A percentile compares a stretch with the other conserved stretches of the same genome.
phyloP scores from a whole-genome alignment of 2,113 vertebrate species.

The Scortum barcoo region DNA sequence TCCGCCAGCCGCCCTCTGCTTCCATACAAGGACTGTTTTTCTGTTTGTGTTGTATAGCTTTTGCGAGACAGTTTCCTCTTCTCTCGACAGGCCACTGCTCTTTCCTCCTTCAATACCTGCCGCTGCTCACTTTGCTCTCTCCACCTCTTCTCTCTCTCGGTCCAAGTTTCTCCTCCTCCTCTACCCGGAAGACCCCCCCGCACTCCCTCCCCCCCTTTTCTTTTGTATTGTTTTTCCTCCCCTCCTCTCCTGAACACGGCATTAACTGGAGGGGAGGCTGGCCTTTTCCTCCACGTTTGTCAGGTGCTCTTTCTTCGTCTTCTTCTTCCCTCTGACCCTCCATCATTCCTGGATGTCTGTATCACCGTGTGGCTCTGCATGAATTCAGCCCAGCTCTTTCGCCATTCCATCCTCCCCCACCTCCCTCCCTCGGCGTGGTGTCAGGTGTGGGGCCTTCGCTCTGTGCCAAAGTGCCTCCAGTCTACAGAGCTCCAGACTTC shows the following conservation, averaged over 20 bases:
- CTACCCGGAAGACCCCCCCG: background rate
- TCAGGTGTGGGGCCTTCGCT: constrained; percentile 80
- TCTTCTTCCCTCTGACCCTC: constrained; percentile 7
- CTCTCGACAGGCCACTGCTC: constrained; percentile 54
- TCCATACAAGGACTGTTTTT: constrained; percentile 68
- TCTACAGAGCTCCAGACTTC: constrained; percentile 81
- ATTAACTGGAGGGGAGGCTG: constrained; percentile 81
- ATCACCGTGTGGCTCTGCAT: constrained; percentile 64
- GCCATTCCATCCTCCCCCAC: constrained; percentile 63
- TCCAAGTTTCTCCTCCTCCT: constrained; percentile 35
- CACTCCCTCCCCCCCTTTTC: too few species aligned
- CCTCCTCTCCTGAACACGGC: constrained; percentile 71
- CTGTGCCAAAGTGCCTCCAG: constrained; percentile 82
- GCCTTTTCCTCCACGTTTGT: constrained; percentile 84
- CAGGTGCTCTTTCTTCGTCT: constrained; percentile 76
- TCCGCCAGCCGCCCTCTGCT: constrained; percentile 53
- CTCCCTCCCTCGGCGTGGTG: constrained; percentile 41
- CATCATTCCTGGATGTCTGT: constrained; percentile 66
- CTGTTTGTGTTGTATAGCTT: constrained; percentile 81
- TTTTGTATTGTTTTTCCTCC: constrained; percentile 13
- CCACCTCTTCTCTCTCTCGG: constrained; percentile 8
- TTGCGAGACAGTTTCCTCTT: constrained; percentile 65
- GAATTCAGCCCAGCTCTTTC: constrained; percentile 53
- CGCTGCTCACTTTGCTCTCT: constrained; percentile 31
- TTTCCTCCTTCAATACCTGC: constrained; percentile 46